A percentile compares a stretch with the other conserved stretches of the same genome.
phyloP scores from a whole-genome alignment of 2,113 vertebrate species.

The Gasterosteus aculeatus region DNA sequence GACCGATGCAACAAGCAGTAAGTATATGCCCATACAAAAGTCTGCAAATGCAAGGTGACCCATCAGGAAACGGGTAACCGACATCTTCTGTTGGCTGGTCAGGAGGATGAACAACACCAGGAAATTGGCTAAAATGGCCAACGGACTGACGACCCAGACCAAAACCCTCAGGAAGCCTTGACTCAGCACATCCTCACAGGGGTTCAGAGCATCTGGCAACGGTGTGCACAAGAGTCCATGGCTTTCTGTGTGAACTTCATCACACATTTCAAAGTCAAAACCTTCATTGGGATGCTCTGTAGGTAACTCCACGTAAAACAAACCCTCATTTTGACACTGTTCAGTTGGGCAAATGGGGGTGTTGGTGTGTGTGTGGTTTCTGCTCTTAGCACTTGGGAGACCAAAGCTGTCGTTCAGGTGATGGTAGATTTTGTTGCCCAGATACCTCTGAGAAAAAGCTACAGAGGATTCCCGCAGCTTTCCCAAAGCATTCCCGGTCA shows the following conservation, averaged over 20 bases:
- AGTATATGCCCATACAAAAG: conserved; percentile 90
- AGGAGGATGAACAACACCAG: conserved; percentile 88
- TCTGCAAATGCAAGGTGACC: conserved; percentile 93
- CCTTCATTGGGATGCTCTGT: conserved; percentile 70
- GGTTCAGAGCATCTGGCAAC: conserved; percentile 89
- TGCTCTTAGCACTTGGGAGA: background rate
- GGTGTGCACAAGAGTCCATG: conserved; percentile 85
- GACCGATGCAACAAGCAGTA: conserved; percentile 88
- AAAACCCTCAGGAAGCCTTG: conserved; percentile 84
- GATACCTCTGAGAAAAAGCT: conserved; percentile 62
- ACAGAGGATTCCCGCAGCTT: conserved; percentile 60
- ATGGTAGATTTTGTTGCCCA: conserved; percentile 52
- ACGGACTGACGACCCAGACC: conserved; percentile 89
- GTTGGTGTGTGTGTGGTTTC: background rate
- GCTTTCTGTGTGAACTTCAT: conserved; percentile 45
- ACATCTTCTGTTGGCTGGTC: conserved; percentile 89
- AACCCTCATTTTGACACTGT: conserved; percentile 13
- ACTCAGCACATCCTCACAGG: conserved; percentile 93
- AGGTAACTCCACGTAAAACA: conserved; percentile 43
- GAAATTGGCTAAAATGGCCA: conserved; percentile 87
- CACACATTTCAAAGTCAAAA: conserved; percentile 85
- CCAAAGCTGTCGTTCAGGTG: conserved; percentile 4
- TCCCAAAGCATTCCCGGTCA: conserved; percentile 68
- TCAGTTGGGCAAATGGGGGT: background rate
- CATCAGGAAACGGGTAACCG: conserved; percentile 90